These are phyloP conservation scores for Solea solea DNA, from an alignment of 2,113 vertebrate species.

Conservation along the genomic window DNA sequence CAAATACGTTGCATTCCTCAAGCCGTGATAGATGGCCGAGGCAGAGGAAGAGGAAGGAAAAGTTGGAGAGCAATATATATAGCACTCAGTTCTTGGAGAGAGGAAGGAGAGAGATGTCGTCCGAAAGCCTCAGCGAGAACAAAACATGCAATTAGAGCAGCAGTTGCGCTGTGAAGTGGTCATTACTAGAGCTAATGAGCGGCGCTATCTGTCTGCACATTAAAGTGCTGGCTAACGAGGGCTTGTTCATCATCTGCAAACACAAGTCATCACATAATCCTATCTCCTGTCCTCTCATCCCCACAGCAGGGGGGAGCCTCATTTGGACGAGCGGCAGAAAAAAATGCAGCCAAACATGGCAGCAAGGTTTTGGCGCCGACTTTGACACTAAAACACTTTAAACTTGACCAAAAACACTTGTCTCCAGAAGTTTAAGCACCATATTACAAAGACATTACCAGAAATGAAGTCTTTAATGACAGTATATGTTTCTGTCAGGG, in stretches of 20 bases:
- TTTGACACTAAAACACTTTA: constrained; percentile 6
- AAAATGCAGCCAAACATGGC: constrained; percentile 56
- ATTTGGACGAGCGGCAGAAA: constrained; percentile 52
- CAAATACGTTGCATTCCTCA: constrained; percentile 53
- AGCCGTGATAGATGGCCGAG: constrained; percentile 63
- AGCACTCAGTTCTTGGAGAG: constrained; percentile 56
- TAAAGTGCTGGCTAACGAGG: constrained; percentile 81
- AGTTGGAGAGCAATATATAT: constrained; percentile 39
- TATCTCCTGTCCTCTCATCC: constrained; percentile 71
- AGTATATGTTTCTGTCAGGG: not conserved
- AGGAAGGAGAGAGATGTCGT: constrained; percentile 47
- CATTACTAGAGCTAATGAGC: constrained; percentile 83
- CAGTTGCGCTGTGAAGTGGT: constrained; percentile 73
- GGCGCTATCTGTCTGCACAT: constrained; percentile 78
- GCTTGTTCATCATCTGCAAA: constrained; percentile 83
- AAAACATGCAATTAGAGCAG: constrained; percentile 79
- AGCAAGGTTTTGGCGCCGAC: constrained; percentile 20
- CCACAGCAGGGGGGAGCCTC: constrained; percentile 50
- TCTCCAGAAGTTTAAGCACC: not conserved
- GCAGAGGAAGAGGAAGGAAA: constrained; percentile 32
- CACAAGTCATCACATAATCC: constrained; percentile 80
- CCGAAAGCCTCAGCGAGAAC: constrained; percentile 65
- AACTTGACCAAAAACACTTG: constrained; percentile 31
- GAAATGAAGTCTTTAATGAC: not conserved
- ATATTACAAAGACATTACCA: not conserved